phyloP scores from a whole-genome alignment of 2,888 invertebrate species.

The Nebria brevicollis region DNA sequence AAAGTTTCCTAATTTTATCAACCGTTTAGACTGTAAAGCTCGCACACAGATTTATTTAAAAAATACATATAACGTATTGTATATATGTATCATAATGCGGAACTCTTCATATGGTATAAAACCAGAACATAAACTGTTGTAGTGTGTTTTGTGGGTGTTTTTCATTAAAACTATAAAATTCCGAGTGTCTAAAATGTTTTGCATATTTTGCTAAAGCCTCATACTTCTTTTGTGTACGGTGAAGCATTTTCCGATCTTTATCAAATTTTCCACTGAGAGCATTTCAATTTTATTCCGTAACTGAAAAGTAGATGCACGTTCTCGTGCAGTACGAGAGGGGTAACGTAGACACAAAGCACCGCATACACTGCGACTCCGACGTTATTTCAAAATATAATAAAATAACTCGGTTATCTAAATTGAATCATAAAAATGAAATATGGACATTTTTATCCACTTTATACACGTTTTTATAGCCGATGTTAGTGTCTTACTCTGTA shows the following conservation, averaged over 20 bases:
- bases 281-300: neutral
- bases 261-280: neutral
- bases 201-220: neutral
- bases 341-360: neutral
- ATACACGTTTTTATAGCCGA: neutral
- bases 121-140: too few relatives aligned
- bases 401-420: constrained; percentile 1
- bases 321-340: neutral
- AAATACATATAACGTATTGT: too few relatives aligned
- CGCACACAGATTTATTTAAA: too few relatives aligned
- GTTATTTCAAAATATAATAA: neutral
- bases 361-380: neutral
- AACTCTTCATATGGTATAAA: too few relatives aligned
- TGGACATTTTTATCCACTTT: neutral
- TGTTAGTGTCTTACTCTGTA: neutral
- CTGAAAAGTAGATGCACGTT: neutral
- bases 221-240: neutral
- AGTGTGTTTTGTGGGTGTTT: too few relatives aligned
- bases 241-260: neutral
- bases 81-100: too few relatives aligned
- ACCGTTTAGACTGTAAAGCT: too few relatives aligned
- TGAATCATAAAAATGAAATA: constrained; percentile 1
- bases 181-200: too few relatives aligned
- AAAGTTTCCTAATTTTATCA: too few relatives aligned
- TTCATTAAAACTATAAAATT: too few relatives aligned